phyloP scores from a whole-genome alignment of 2,113 vertebrate species.

The Sinocyclocheilus anophthalmus region DNA sequence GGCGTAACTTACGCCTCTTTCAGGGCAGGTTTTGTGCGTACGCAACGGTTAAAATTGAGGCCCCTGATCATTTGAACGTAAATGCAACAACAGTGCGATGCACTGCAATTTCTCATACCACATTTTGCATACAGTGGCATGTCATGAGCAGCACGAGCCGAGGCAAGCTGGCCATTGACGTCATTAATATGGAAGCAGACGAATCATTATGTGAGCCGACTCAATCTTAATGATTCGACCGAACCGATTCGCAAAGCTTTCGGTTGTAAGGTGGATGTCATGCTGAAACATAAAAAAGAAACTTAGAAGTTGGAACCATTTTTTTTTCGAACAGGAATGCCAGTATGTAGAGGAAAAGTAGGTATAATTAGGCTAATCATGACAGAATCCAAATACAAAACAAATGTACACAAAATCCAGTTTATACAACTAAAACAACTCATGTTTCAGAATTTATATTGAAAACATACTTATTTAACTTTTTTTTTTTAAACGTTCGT shows the following conservation, averaged over 20 bases:
- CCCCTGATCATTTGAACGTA: background rate
- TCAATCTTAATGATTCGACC: background rate
- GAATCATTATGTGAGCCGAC: background rate
- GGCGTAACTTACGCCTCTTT: too few relatives aligned
- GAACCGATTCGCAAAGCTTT: background rate
- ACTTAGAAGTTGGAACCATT: background rate
- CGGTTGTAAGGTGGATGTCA: background rate
- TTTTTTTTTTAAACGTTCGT: background rate
- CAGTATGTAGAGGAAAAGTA: background rate
- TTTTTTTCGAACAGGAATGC: background rate
- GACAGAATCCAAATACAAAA: background rate
- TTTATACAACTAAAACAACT: background rate
- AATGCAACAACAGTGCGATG: background rate
- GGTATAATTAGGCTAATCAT: background rate
- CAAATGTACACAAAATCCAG: background rate
- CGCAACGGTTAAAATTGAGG: too few relatives aligned
- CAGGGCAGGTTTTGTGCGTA: too few relatives aligned
- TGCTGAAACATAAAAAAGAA: background rate
- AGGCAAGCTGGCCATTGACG: conserved; percentile 37
- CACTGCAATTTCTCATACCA: background rate
- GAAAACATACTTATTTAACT: background rate
- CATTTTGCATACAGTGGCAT: conserved; percentile 5
- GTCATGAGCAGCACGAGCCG: background rate
- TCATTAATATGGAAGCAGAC: background rate
- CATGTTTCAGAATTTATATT: background rate